Conservation (phyloP, 2,888 invertebrate genomes). For the Patella depressa region DNA sequence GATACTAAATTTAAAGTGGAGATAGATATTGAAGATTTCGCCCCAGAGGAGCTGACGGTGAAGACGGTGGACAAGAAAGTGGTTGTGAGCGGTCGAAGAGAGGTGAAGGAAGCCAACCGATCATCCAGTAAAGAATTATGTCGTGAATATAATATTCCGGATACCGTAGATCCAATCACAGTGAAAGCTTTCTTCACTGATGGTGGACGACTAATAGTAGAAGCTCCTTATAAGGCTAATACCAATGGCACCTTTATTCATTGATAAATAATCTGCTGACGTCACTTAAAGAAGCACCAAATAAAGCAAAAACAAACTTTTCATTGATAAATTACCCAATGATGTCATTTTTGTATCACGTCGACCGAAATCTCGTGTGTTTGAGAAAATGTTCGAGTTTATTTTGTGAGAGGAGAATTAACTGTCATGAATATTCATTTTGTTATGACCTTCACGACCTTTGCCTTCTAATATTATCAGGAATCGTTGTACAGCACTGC, state of each 20-base stretch:
- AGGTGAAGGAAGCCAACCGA: slow-evolving; percentile 63
- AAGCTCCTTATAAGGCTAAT: slow-evolving; percentile 59
- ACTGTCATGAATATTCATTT: too few species aligned
- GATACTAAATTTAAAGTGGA: slow-evolving; percentile 62
- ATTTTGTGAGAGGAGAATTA: too few species aligned
- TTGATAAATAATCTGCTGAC: too few species aligned
- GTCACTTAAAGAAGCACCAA: too few species aligned
- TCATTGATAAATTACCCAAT: too few species aligned
- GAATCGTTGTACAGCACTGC: too few species aligned
- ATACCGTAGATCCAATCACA: slow-evolving; percentile 66
- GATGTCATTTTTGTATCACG: too few species aligned
- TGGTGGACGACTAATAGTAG: slow-evolving; percentile 65
- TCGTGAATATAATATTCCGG: slow-evolving; percentile 67
- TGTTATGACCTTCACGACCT: too few species aligned
- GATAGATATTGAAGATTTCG: slow-evolving; percentile 68
- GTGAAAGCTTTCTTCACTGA: slow-evolving; percentile 70
- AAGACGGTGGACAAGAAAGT: slow-evolving; percentile 67
- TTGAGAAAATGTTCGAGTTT: too few species aligned
- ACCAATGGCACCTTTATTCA: slow-evolving; percentile 12
- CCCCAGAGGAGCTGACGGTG: slow-evolving; percentile 68
- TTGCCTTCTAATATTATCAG: too few species aligned
- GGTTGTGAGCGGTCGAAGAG: slow-evolving; percentile 64
- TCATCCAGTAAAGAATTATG: slow-evolving; percentile 67
- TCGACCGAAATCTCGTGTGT: too few species aligned
- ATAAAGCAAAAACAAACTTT: too few species aligned